These are phyloP conservation scores for Eristalinus sepulchralis DNA, from an alignment of 2,888 invertebrate species.

Conservation along the genomic window DNA sequence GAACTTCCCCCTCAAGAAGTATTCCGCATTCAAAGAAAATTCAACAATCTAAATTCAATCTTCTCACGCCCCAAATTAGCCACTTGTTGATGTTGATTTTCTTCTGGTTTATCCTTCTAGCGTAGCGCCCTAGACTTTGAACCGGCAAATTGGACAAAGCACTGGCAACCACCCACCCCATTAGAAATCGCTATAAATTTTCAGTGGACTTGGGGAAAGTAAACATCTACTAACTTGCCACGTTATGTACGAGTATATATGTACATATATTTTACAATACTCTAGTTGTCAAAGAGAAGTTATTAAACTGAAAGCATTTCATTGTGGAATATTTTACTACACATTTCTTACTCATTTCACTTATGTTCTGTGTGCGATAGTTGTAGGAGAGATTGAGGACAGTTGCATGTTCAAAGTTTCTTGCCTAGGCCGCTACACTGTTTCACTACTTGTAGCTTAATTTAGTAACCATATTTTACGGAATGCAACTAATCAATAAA, in stretches of 20 bases:
- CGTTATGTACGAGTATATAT: no score
- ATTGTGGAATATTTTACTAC: slow-evolving; percentile 36
- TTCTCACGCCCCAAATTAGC: slow-evolving; percentile 59
- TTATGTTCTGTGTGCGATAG: slow-evolving; percentile 1
- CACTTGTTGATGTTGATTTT: slow-evolving; percentile 61
- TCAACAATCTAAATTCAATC: slow-evolving; percentile 67
- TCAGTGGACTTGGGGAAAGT: neutral
- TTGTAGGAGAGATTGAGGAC: neutral
- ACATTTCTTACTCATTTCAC: neutral
- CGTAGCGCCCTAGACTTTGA: slow-evolving; percentile 7
- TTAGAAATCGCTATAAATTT: slow-evolving; percentile 7
- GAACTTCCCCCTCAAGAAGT: slow-evolving; percentile 42
- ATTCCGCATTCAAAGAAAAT: slow-evolving; percentile 44
- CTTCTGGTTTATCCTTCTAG: slow-evolving; percentile 20
- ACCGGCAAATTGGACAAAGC: slow-evolving; percentile 46
- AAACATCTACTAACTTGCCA: neutral
- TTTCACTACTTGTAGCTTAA: slow-evolving; percentile 13
- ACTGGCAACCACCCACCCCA: slow-evolving; percentile 9
- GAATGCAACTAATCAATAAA: slow-evolving; percentile 64
- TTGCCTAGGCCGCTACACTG: neutral
- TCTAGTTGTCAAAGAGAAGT: slow-evolving; percentile 42
- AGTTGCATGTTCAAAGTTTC: slow-evolving; percentile 58
- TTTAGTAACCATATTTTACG: slow-evolving; percentile 51
- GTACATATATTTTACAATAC: neutral
- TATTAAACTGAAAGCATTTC: slow-evolving; percentile 43